Conservation (phyloP, 2,888 invertebrate species). For the Cataglyphis cursor region DNA sequence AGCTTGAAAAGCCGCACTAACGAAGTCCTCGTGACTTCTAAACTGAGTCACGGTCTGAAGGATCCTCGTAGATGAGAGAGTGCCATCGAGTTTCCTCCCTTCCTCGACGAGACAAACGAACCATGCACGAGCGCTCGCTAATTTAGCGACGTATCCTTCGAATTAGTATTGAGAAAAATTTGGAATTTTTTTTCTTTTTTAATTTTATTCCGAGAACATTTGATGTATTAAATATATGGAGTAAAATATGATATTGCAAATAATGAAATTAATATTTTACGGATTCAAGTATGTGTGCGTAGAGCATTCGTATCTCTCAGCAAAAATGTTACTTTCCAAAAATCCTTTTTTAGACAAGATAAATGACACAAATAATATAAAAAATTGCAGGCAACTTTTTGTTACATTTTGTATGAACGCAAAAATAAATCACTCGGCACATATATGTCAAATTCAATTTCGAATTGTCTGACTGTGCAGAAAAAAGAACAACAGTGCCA, state of each 20-base stretch:
- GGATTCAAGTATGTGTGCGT: not conserved
- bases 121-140: constrained; percentile 58
- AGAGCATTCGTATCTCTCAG: not conserved
- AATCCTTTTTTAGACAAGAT: not conserved
- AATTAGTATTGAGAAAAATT: constrained; percentile 38
- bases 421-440: not conserved
- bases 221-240: not conserved
- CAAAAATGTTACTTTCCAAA: not conserved
- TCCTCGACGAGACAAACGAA: constrained; percentile 40
- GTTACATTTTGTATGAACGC: not conserved
- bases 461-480: not conserved
- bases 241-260: not conserved
- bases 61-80: constrained; percentile 46
- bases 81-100: not conserved
- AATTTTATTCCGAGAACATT: not conserved
- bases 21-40: constrained; percentile 69
- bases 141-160: constrained; percentile 69
- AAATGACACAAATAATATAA: not conserved
- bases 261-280: not conserved
- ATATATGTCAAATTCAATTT: not conserved
- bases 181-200: not conserved
- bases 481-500: not conserved
- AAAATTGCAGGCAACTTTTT: not conserved
- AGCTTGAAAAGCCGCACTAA: constrained; percentile 72
- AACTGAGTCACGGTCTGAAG: constrained; percentile 45